Conservation (phyloP, 2,888 invertebrate species). For the Macrophya alboannulata region DNA sequence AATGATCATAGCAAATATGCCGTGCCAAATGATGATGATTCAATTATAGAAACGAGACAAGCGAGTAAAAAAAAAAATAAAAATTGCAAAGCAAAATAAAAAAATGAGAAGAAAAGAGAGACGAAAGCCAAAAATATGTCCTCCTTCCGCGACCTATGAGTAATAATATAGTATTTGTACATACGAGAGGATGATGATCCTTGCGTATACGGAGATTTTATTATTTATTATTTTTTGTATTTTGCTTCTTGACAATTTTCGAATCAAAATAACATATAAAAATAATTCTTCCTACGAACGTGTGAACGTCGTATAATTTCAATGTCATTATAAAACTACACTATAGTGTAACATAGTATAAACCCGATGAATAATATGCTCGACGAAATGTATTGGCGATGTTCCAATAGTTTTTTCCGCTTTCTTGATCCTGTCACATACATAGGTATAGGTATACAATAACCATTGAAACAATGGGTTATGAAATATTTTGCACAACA, state of each 20-base stretch:
- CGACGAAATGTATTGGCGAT: slow-evolving; percentile 1
- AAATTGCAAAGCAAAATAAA: too few relatives aligned
- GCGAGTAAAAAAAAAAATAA: not conserved
- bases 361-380: not conserved
- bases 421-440: not conserved
- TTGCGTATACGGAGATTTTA: not conserved
- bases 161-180: not conserved
- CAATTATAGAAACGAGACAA: not conserved
- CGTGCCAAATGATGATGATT: not conserved
- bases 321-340: not conserved
- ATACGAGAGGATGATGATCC: not conserved
- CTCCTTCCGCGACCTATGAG: not conserved
- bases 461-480: not conserved
- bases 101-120: not conserved
- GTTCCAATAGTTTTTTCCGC: not conserved
- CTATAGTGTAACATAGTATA: not conserved
- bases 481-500: not conserved
- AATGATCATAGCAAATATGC: not conserved
- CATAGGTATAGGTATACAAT: not conserved
- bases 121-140: not conserved
- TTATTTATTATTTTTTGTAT: not conserved
- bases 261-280: too few relatives aligned
- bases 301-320: not conserved
- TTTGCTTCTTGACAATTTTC: not conserved
- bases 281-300: not conserved